A percentile compares a stretch with the other conserved stretches of the same genome.
These are phyloP conservation scores for Mya arenaria DNA, from an alignment of 1,140 invertebrate genomes.

Conservation along the genomic window DNA sequence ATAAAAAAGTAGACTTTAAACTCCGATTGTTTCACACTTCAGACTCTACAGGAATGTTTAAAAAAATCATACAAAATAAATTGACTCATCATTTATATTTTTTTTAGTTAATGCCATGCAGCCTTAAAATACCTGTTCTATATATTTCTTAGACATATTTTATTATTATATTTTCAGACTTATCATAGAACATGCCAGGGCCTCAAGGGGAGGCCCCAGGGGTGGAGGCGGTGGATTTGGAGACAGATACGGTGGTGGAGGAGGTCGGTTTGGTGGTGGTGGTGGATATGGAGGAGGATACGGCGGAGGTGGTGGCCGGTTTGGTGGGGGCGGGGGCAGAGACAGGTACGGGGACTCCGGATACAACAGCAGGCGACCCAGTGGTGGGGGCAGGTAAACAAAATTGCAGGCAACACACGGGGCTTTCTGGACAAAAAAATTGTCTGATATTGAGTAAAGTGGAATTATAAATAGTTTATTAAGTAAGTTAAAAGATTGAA, in stretches of 20 bases:
- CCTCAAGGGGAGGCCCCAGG: constrained; percentile 43
- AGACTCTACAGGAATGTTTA: too few relatives aligned
- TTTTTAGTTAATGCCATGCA: too few relatives aligned
- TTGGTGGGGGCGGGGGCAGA: constrained; percentile 19
- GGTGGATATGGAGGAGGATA: background rate
- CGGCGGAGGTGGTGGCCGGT: constrained; percentile 25
- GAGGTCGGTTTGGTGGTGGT: constrained; percentile 17
- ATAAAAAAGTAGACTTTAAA: too few relatives aligned
- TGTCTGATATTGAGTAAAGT: background rate
- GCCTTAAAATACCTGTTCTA: too few relatives aligned
- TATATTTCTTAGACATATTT: background rate
- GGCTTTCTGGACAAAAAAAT: background rate
- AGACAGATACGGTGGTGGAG: constrained; percentile 31
- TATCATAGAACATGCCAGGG: constrained; percentile 89
- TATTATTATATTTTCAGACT: constrained; percentile 84
- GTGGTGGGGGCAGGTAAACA: background rate
- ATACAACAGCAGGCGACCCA: background rate
- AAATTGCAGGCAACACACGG: background rate
- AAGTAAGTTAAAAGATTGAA: background rate
- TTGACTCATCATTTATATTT: too few relatives aligned
- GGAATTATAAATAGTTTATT: background rate
- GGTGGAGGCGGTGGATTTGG: constrained; percentile 40
- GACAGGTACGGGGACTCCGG: background rate
- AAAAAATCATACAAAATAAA: too few relatives aligned
- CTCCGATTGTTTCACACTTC: too few relatives aligned